Percentiles rank a stretch among this genome's conserved stretches.
Conservation (phyloP, 2,797 vertebrate species). For the Platyrinchus mystaceus region DNA sequence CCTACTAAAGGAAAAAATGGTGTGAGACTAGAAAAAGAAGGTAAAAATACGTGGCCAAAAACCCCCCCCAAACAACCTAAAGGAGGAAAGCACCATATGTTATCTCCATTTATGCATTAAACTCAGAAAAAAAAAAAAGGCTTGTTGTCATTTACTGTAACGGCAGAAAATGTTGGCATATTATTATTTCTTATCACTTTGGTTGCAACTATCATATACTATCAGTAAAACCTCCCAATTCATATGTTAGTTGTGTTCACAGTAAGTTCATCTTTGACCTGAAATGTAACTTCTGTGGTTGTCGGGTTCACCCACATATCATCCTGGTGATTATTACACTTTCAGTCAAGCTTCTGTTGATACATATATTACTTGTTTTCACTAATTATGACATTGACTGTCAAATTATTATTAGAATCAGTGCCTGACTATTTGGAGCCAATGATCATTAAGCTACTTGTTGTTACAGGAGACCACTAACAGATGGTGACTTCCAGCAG, state of each 20-base stretch:
- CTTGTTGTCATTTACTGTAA: neutral
- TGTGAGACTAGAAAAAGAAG: neutral
- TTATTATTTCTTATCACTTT: neutral
- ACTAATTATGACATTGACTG: neutral
- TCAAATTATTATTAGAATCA: neutral
- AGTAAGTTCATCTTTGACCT: neutral
- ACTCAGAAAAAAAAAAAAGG: neutral
- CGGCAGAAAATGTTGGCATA: neutral
- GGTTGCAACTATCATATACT: neutral
- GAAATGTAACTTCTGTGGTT: neutral
- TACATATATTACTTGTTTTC: neutral
- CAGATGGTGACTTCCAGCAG: neutral
- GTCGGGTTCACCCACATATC: neutral
- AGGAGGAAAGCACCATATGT: fast-evolving
- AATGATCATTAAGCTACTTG: neutral
- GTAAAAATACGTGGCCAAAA: neutral
- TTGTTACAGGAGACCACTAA: neutral
- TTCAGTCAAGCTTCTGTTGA: neutral
- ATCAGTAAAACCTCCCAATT: neutral
- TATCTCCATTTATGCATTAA: neutral
- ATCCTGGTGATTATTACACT: neutral
- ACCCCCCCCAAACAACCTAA: no score
- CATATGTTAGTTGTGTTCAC: neutral
- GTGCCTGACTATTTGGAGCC: neutral
- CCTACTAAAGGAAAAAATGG: neutral